A percentile compares a stretch with the other conserved stretches of the same genome.
These are phyloP conservation scores for Drosophila parabipectinata DNA, from an alignment of 1,140 invertebrate species.

Conservation along the genomic window DNA sequence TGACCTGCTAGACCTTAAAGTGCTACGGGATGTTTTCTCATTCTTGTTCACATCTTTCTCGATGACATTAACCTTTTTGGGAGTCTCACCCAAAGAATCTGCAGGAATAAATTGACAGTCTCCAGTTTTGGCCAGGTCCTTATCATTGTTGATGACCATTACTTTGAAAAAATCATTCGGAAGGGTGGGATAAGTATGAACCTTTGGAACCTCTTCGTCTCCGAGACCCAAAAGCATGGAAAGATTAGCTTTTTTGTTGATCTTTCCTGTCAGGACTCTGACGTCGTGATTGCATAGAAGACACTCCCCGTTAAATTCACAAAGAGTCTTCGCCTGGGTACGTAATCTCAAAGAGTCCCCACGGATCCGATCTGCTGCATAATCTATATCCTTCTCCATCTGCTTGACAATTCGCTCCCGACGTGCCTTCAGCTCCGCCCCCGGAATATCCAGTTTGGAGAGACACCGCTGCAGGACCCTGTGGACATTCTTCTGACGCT, in stretches of 20 bases:
- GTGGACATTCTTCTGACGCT: conserved; percentile 6
- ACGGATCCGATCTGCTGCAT: conserved; percentile 17
- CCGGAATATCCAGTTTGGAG: conserved; percentile 1
- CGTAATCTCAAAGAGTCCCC: neutral
- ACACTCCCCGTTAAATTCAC: neutral
- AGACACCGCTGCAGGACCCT: conserved; percentile 2
- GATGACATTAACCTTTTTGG: no score
- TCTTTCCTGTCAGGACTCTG: neutral
- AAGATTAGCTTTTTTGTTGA: neutral
- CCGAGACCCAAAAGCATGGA: conserved; percentile 12
- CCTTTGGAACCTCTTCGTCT: neutral
- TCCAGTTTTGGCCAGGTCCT: neutral
- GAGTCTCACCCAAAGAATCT: neutral
- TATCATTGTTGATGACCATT: neutral
- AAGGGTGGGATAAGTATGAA: neutral
- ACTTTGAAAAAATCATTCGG: conserved; percentile 7
- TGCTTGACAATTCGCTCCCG: conserved; percentile 11
- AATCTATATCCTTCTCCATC: conserved; percentile 45
- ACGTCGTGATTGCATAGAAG: neutral
- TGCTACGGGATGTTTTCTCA: no score
- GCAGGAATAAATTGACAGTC: neutral
- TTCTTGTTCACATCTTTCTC: no score
- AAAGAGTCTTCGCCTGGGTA: neutral
- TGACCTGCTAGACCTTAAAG: no score
- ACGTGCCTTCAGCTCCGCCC: neutral